Percentiles rank a stretch among this genome's conserved stretches.
phyloP scores from a whole-genome alignment of 2,797 vertebrate genomes.

The Eidolon dupreanum region DNA sequence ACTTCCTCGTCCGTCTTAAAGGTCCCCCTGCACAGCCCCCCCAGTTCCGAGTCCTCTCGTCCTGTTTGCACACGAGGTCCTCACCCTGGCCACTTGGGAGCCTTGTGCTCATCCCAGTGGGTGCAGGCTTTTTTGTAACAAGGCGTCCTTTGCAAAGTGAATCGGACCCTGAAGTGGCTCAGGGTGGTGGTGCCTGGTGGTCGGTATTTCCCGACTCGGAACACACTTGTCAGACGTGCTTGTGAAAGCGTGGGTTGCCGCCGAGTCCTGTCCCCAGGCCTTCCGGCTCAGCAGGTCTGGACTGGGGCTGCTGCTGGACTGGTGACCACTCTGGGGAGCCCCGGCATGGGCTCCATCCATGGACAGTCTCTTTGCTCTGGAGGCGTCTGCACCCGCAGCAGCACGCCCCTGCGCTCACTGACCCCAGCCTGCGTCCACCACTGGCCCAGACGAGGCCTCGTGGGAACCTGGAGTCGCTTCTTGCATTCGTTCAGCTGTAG shows the following conservation, averaged over 20 bases:
- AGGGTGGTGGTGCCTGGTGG: not conserved
- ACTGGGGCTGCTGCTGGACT: too few relatives aligned
- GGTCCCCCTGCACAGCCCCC: not conserved
- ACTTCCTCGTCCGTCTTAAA: not conserved
- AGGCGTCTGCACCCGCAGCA: not conserved
- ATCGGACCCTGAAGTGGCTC: not conserved
- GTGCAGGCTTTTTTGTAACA: not conserved
- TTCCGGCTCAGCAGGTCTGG: not conserved
- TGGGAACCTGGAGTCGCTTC: not conserved
- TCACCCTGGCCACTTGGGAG: not conserved
- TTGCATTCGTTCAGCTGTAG: not conserved
- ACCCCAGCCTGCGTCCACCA: not conserved
- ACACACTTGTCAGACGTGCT: not conserved
- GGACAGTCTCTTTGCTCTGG: not conserved
- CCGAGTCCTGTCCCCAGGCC: not conserved
- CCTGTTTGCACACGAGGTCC: not conserved
- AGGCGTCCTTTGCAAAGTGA: not conserved
- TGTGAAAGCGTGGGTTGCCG: not conserved
- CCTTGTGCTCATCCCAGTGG: not conserved
- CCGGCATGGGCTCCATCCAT: rapidly evolving
- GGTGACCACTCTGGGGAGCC: not conserved
- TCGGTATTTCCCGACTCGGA: not conserved
- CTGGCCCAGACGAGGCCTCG: not conserved
- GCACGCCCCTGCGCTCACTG: not conserved
- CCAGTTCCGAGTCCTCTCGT: not conserved